These are phyloP conservation scores for Eulemur macaco DNA, from an alignment of 2,113 vertebrate genomes.

Conservation along the genomic window DNA sequence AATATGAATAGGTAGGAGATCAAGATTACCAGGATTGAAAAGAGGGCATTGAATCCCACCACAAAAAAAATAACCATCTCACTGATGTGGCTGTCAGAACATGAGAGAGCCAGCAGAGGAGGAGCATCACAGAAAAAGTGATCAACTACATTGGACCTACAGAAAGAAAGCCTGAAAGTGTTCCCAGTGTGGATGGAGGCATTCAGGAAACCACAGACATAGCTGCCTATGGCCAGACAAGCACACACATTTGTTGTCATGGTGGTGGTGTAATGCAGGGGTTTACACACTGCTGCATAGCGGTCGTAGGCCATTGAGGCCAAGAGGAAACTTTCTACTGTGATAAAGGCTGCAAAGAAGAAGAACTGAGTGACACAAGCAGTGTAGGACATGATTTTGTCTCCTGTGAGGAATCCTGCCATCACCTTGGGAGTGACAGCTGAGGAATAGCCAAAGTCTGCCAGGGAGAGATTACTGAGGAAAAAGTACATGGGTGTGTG, in stretches of 20 bases:
- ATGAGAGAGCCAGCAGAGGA: constrained; percentile 52
- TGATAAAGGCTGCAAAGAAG: constrained; percentile 25
- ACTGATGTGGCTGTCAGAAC: not conserved
- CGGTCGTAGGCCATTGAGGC: constrained; percentile 30
- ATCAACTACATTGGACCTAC: not conserved
- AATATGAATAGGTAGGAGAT: constrained; percentile 50
- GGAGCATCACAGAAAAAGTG: constrained; percentile 63
- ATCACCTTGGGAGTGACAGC: constrained; percentile 61
- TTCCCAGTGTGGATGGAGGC: constrained; percentile 7
- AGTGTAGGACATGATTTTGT: not conserved
- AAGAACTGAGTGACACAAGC: constrained; percentile 23
- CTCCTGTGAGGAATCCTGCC: constrained; percentile 21
- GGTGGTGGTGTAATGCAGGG: not conserved
- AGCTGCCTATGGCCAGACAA: not conserved
- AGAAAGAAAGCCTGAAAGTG: constrained; percentile 39
- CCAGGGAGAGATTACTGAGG: constrained; percentile 53
- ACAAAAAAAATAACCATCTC: not conserved
- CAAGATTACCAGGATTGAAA: not conserved
- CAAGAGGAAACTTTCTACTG: not conserved
- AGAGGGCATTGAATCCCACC: not conserved
- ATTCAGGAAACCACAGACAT: constrained; percentile 12
- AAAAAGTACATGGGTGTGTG: constrained; percentile 48
- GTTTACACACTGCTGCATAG: not conserved
- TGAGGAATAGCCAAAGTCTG: constrained; percentile 59
- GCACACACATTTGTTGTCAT: not conserved